Conservation (phyloP, 1,140 invertebrate species). For the Chlorops oryzae region DNA sequence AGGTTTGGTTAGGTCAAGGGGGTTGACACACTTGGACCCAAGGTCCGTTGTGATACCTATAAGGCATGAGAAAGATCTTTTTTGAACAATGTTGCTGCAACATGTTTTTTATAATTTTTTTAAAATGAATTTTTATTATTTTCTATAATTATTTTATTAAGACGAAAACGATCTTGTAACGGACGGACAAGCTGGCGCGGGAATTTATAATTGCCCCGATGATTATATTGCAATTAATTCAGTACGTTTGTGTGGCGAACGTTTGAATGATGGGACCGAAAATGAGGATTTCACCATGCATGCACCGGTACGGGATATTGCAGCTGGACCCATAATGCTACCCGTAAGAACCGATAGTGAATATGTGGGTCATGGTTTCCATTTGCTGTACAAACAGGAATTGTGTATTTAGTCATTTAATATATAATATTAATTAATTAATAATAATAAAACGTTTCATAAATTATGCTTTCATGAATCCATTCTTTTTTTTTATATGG, state of each 20-base stretch:
- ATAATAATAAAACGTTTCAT: too few species aligned
- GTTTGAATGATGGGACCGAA: constrained; percentile 61
- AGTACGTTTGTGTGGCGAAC: constrained; percentile 62
- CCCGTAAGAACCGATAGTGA: constrained; percentile 51
- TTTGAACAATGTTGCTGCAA: too few species aligned
- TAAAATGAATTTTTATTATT: not conserved
- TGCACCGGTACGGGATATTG: constrained; percentile 59
- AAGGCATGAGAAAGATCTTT: too few species aligned
- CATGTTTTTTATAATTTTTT: too few species aligned
- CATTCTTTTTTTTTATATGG: too few species aligned
- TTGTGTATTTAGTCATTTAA: constrained; percentile 48
- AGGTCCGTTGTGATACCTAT: too few species aligned
- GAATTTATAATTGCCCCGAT: constrained; percentile 64
- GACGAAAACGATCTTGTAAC: constrained; percentile 50
- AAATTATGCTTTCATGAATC: too few species aligned
- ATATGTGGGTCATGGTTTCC: constrained; percentile 53
- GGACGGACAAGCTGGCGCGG: constrained; percentile 62
- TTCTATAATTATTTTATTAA: not conserved
- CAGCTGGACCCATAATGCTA: constrained; percentile 53
- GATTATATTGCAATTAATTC: constrained; percentile 65
- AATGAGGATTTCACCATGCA: constrained; percentile 57
- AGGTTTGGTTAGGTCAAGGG: too few species aligned
- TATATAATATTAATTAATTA: too few species aligned
- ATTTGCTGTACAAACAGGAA: constrained; percentile 53
- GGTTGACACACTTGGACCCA: too few species aligned